Evolutionary conservation across 2,888 invertebrate genomes (phyloP).

Genomic region (Entomobrya multifasciata): DNA sequence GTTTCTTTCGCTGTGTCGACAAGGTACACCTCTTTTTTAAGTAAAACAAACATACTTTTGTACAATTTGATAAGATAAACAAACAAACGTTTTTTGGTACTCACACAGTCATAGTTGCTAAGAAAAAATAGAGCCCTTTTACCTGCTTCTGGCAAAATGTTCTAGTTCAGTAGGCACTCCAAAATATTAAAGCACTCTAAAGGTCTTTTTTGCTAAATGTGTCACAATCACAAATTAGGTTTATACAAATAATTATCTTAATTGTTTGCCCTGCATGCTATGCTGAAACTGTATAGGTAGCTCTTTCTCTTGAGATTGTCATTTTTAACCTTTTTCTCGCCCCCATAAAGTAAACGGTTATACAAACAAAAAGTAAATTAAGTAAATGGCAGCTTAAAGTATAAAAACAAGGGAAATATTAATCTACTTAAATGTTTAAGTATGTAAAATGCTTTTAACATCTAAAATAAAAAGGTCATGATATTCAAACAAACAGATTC

Average conservation of each 20-base stretch:
- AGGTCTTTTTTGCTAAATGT: neutral
- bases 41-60: too few relatives aligned
- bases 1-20: too few relatives aligned
- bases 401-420: neutral
- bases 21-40: too few relatives aligned
- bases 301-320: neutral
- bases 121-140: neutral
- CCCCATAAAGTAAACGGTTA: neutral
- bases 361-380: slow-evolving; percentile 26
- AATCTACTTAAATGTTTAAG: slow-evolving; percentile 23
- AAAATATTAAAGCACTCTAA: neutral
- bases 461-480: too few relatives aligned
- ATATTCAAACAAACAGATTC: too few relatives aligned
- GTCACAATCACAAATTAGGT: slow-evolving; percentile 37
- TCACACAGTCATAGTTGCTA: too few relatives aligned
- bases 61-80: slow-evolving; percentile 32
- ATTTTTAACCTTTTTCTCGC: neutral
- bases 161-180: neutral
- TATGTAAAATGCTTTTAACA: neutral
- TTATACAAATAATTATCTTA: slow-evolving; percentile 47
- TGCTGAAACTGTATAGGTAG: neutral
- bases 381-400: slow-evolving; percentile 19
- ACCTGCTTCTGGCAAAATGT: slow-evolving; percentile 26
- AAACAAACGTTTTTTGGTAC: too few relatives aligned
- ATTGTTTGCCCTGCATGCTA: slow-evolving; percentile 30